Percentiles rank a stretch among this genome's conserved stretches.
phyloP scores from a whole-genome alignment of 1,140 invertebrate species.

The Rhyzopertha dominica region DNA sequence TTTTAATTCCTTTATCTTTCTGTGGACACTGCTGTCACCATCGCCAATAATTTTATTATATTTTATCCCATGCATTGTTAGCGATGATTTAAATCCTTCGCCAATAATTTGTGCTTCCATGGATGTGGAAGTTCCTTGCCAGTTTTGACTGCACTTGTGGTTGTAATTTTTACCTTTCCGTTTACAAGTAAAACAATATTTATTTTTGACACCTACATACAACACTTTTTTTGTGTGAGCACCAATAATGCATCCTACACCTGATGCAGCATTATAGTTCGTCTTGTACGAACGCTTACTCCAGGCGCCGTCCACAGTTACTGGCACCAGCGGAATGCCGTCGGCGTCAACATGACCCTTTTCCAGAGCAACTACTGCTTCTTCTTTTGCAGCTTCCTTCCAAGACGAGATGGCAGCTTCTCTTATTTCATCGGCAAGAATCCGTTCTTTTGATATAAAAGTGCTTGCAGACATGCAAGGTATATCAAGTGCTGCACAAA shows the following conservation, averaged over 20 bases:
- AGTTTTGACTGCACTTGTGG: too few relatives aligned
- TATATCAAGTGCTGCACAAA: slow-evolving; percentile 21
- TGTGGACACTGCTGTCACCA: too few relatives aligned
- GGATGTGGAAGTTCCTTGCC: too few relatives aligned
- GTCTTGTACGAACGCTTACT: slow-evolving; percentile 37
- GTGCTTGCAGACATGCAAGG: slow-evolving; percentile 23
- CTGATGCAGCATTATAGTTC: slow-evolving; percentile 38
- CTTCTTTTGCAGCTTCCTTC: slow-evolving; percentile 25
- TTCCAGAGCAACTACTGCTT: slow-evolving; percentile 29
- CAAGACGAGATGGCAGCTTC: slow-evolving; percentile 19
- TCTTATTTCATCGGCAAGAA: slow-evolving; percentile 18
- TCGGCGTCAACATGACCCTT: slow-evolving; percentile 32
- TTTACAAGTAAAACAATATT: slow-evolving; percentile 29
- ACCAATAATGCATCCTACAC: slow-evolving; percentile 29
- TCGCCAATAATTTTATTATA: too few relatives aligned
- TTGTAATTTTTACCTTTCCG: slow-evolving; percentile 9
- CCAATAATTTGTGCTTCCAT: too few relatives aligned
- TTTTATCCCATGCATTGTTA: too few relatives aligned
- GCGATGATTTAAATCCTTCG: too few relatives aligned
- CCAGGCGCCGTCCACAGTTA: slow-evolving; percentile 39
- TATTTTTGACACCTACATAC: slow-evolving; percentile 39
- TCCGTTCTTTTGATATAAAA: slow-evolving; percentile 20
- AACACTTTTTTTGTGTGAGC: slow-evolving; percentile 38
- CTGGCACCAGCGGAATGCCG: slow-evolving; percentile 38
- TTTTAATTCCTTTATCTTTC: too few relatives aligned